Evolutionary conservation across 2,797 vertebrate species (phyloP).

Genomic region (Holocentrus rufus): DNA sequence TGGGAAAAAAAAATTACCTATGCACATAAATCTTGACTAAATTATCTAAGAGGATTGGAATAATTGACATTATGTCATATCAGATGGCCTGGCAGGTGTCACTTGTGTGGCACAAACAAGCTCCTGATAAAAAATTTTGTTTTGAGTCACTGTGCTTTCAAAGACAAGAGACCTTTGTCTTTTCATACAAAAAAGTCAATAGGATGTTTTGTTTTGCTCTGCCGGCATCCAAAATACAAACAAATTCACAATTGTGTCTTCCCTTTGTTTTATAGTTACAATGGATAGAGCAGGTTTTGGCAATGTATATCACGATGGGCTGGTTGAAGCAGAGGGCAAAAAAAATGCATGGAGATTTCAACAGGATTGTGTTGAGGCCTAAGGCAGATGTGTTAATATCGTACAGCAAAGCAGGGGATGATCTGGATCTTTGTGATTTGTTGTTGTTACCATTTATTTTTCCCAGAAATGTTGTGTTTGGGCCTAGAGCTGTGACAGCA

Average conservation of each 20-base stretch:
- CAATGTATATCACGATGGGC: conserved; percentile 25
- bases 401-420: conserved; percentile 28
- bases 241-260: conserved; percentile 45
- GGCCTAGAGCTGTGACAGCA: conserved; percentile 29
- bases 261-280: conserved; percentile 59
- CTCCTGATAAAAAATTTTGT: conserved; percentile 32
- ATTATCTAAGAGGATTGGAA: background rate
- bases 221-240: conserved; percentile 46
- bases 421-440: conserved; percentile 51
- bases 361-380: conserved; percentile 35
- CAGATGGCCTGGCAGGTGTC: conserved; percentile 26
- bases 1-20: background rate
- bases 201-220: conserved; percentile 53
- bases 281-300: conserved; percentile 42
- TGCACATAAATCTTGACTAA: conserved; percentile 19
- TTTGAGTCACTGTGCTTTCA: conserved; percentile 18
- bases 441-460: conserved; percentile 42
- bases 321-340: conserved; percentile 13
- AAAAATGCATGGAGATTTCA: conserved; percentile 22
- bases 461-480: conserved; percentile 41
- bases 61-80: conserved; percentile 1
- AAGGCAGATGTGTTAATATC: conserved; percentile 34
- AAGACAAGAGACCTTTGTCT: conserved; percentile 68
- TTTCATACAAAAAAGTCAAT: conserved; percentile 48
- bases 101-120: conserved; percentile 33